These are phyloP conservation scores for Pammene aurita DNA, from an alignment of 2,888 invertebrate species.

Conservation along the genomic window DNA sequence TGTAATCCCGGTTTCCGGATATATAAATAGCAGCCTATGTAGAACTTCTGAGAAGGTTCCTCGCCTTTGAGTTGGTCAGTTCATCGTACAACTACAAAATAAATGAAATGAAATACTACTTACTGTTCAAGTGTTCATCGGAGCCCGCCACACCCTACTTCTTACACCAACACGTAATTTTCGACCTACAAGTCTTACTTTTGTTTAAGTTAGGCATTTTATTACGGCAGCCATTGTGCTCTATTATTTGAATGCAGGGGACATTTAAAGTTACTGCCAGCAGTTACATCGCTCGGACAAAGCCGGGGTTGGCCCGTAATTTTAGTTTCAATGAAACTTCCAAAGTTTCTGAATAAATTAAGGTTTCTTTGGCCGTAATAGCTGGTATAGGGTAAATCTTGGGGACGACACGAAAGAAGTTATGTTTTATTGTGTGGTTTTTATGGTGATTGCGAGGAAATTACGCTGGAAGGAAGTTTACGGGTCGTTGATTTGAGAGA, in stretches of 20 bases:
- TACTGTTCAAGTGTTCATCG: too few species aligned
- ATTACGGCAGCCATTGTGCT: constrained; percentile 58
- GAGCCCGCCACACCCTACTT: too few species aligned
- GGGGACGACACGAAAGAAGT: constrained; percentile 16
- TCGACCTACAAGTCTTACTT: constrained; percentile 49
- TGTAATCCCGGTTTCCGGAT: too few species aligned
- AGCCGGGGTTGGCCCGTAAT: constrained; percentile 19
- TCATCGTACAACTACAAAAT: too few species aligned
- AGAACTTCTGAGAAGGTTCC: too few species aligned
- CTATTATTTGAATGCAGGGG: constrained; percentile 46
- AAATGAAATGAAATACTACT: too few species aligned
- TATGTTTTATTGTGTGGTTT: constrained; percentile 6
- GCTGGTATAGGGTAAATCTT: constrained; percentile 17
- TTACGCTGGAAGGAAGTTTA: neutral
- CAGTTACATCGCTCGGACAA: constrained; percentile 32
- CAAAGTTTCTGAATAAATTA: constrained; percentile 38
- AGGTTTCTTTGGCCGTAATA: constrained; percentile 25
- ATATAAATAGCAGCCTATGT: too few species aligned
- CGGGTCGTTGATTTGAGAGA: neutral
- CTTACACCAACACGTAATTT: constrained; percentile 46
- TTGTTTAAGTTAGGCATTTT: constrained; percentile 63
- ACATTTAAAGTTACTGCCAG: constrained; percentile 21
- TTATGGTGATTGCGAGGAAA: constrained; percentile 8
- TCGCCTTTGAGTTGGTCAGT: too few species aligned
- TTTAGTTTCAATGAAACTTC: constrained; percentile 32